These are phyloP conservation scores for Callospermophilus lateralis DNA, from an alignment of 2,113 vertebrate species.

Conservation along the genomic window DNA sequence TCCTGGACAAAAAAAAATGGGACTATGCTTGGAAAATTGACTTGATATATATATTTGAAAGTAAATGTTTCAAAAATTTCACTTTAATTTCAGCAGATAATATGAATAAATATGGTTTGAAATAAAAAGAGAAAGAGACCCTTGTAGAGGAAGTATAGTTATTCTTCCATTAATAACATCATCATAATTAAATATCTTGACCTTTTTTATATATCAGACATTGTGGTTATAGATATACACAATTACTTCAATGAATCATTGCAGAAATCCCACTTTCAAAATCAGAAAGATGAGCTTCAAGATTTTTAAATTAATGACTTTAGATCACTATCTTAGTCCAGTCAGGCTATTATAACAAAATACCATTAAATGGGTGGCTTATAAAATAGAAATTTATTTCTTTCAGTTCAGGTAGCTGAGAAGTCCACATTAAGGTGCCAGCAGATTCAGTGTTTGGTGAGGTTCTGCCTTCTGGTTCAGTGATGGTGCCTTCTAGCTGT, in stretches of 20 bases:
- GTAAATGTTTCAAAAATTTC: slow-evolving; percentile 63
- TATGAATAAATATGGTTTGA: not conserved
- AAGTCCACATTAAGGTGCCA: not conserved
- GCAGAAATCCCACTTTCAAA: not conserved
- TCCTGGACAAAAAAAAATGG: not conserved
- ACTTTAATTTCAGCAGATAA: not conserved
- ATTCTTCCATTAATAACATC: not conserved
- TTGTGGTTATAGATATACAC: not conserved
- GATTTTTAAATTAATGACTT: not conserved
- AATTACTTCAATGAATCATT: not conserved
- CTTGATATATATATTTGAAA: slow-evolving; percentile 53
- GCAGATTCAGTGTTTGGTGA: not conserved
- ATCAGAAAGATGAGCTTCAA: not conserved
- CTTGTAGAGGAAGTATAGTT: not conserved
- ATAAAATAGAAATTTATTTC: not conserved
- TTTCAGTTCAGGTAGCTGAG: not conserved
- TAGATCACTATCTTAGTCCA: not conserved
- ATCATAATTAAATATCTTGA: not conserved
- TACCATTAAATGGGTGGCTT: not conserved
- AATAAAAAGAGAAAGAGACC: not conserved
- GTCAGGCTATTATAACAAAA: not conserved
- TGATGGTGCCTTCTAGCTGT: not conserved
- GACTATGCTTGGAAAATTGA: not conserved
- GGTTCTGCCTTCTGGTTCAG: not conserved
- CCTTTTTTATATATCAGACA: not conserved